phyloP scores from a whole-genome alignment of 2,113 vertebrate genomes.

The Puffinus mauretanicus region DNA sequence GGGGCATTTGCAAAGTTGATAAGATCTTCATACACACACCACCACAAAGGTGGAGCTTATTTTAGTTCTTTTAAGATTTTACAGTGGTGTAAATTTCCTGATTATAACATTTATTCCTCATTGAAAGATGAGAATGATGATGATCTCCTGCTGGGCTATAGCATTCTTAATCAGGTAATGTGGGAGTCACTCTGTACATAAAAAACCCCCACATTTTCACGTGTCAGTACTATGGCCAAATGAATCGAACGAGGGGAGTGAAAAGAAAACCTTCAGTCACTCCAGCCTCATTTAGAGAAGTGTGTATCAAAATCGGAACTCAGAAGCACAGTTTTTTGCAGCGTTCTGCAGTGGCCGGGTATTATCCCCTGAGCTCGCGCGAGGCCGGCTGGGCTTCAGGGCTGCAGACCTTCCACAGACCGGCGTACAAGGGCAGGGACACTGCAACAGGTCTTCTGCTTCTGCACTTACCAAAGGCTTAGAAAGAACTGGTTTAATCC shows the following conservation, averaged over 20 bases:
- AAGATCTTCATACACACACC: neutral
- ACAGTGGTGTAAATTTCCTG: neutral
- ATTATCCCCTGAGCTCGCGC: accelerated
- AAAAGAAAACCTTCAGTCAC: neutral
- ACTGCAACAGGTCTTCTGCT: neutral
- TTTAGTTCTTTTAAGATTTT: neutral
- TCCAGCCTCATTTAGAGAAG: neutral
- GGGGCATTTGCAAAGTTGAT: neutral
- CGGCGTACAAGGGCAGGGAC: neutral
- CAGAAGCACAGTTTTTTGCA: neutral
- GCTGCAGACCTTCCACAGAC: neutral
- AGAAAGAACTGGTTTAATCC: neutral
- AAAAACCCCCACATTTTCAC: neutral
- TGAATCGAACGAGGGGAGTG: neutral
- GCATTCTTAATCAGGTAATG: neutral
- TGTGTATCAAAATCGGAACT: neutral
- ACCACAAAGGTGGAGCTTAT: neutral
- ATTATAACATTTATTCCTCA: neutral
- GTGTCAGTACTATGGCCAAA: neutral
- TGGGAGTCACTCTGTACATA: neutral
- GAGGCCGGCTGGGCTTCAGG: neutral
- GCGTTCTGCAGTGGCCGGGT: neutral
- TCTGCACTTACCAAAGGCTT: neutral
- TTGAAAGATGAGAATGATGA: neutral
- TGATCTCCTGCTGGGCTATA: neutral